Conservation (phyloP, 2,113 vertebrate genomes). For the Sapajus apella region DNA sequence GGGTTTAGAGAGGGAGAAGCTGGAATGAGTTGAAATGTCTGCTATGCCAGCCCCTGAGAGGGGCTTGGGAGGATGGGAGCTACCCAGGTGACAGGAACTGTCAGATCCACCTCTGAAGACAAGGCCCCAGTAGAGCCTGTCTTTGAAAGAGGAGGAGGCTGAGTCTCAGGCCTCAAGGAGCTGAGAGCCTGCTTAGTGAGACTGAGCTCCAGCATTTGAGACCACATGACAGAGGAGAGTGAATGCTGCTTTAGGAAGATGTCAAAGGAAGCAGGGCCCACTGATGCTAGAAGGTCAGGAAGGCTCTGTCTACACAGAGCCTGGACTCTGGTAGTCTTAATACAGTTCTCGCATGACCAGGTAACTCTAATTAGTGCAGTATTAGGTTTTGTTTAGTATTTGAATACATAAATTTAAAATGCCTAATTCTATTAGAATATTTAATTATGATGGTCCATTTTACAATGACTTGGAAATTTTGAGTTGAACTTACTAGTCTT, state of each 20-base stretch:
- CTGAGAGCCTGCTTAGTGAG: background rate
- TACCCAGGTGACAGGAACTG: no score
- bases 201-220: background rate
- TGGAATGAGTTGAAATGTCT: background rate
- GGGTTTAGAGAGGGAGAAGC: background rate
- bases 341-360: background rate
- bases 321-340: background rate
- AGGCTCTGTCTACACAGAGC: background rate
- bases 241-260: background rate
- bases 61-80: no score
- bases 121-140: no score
- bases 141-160: background rate
- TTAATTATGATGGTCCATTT: background rate
- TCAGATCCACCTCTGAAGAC: fast-evolving
- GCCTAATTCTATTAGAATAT: background rate
- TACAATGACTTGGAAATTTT: background rate
- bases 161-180: fast-evolving
- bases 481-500: background rate
- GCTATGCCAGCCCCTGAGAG: background rate
- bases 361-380: background rate
- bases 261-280: background rate
- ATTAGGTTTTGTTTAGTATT: background rate
- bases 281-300: background rate
- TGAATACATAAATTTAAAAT: background rate
- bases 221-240: background rate